phyloP scores from a whole-genome alignment of 2,888 invertebrate species.

The Leptinotarsa haldemani region DNA sequence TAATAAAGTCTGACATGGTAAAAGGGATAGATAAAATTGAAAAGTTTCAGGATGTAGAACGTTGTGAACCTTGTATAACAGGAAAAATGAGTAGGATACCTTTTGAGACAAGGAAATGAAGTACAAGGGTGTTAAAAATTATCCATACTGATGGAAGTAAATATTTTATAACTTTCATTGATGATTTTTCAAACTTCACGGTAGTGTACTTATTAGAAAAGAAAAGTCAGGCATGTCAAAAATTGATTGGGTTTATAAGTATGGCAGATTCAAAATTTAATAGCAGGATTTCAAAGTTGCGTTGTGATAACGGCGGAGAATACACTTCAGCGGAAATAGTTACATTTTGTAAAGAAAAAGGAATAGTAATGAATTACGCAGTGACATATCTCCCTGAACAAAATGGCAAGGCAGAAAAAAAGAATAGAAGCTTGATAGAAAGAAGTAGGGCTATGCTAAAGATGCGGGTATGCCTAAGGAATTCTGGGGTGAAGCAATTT shows the following conservation, averaged over 20 bases:
- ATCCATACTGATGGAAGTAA: slow-evolving; percentile 6
- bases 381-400: slow-evolving; percentile 5
- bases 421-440: slow-evolving; percentile 15
- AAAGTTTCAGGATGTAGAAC: slow-evolving; percentile 17
- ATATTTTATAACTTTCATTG: slow-evolving; percentile 15
- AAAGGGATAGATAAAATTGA: slow-evolving; percentile 14
- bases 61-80: slow-evolving; percentile 9
- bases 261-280: slow-evolving; percentile 14
- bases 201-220: slow-evolving; percentile 28
- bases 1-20: slow-evolving; percentile 7
- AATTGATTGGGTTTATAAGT: slow-evolving; percentile 23
- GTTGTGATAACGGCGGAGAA: slow-evolving; percentile 23
- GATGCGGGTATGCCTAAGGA: slow-evolving; percentile 10
- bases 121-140: slow-evolving; percentile 23
- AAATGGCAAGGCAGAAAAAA: slow-evolving; percentile 27
- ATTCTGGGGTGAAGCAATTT: slow-evolving; percentile 18
- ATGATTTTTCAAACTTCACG: slow-evolving; percentile 28
- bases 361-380: not conserved
- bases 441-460: slow-evolving; percentile 9
- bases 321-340: slow-evolving; percentile 19
- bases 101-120: slow-evolving; percentile 18
- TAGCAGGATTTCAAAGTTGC: not conserved
- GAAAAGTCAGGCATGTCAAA: slow-evolving; percentile 25
- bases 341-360: slow-evolving; percentile 19
- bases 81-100: slow-evolving; percentile 11